A percentile compares a stretch with the other conserved stretches of the same genome.
phyloP scores from a whole-genome alignment of 2,797 vertebrate genomes.

The Threskiornis aethiopicus region DNA sequence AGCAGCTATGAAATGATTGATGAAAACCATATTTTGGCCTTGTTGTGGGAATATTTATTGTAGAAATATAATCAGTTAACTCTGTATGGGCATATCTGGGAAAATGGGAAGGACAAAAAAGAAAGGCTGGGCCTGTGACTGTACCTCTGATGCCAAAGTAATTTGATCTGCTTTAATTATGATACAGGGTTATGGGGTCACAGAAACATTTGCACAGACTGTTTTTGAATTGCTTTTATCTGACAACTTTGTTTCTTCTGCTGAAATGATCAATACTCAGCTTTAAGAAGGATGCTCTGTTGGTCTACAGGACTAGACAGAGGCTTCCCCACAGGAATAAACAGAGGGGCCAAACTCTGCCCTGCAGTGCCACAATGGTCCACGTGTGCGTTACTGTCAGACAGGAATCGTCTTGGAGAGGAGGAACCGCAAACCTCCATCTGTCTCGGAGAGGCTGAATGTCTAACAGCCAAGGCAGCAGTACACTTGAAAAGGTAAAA shows the following conservation, averaged over 20 bases:
- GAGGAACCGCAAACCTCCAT: background rate
- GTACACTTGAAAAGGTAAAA: background rate
- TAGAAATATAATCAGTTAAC: background rate
- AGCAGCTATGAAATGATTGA: constrained; percentile 36
- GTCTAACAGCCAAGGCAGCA: background rate
- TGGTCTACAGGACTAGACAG: background rate
- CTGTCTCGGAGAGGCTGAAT: background rate
- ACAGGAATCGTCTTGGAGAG: background rate
- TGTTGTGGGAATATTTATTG: constrained; percentile 11
- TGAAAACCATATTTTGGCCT: constrained; percentile 24
- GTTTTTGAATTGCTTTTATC: background rate
- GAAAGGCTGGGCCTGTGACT: background rate
- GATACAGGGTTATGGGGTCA: background rate
- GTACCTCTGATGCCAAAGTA: background rate
- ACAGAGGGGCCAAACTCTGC: background rate
- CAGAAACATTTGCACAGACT: background rate
- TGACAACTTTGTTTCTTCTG: background rate
- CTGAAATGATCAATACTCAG: background rate
- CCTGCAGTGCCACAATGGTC: background rate
- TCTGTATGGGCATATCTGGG: background rate
- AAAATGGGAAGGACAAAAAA: background rate
- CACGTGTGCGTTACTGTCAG: background rate
- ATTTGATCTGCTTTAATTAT: background rate
- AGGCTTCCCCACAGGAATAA: background rate
- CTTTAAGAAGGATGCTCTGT: background rate